Evolutionary conservation across 2,888 invertebrate species (phyloP).

Genomic region (Pollenia griseotomentosa): DNA sequence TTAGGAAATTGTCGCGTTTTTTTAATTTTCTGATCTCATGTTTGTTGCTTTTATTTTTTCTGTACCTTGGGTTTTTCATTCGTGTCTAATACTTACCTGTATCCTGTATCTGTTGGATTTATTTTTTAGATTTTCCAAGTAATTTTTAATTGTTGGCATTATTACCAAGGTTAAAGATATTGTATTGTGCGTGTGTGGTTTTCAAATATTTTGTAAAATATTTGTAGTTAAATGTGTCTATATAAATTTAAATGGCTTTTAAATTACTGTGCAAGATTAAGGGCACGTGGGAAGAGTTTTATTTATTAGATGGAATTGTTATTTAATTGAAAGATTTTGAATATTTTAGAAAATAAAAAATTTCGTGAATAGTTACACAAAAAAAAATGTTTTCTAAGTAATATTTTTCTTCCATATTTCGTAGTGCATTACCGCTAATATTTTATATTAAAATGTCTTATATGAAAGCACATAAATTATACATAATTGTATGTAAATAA

Average conservation of each 20-base stretch:
- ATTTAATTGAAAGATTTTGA: no score
- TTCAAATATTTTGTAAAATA: not conserved
- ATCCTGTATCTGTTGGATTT: slow-evolving; percentile 16
- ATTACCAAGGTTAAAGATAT: slow-evolving; percentile 38
- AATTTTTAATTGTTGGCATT: not conserved
- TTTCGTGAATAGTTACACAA: no score
- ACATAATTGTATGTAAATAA: no score
- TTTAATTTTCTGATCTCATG: not conserved
- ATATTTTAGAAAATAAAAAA: no score
- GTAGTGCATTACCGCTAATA: no score
- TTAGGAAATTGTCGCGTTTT: slow-evolving; percentile 17
- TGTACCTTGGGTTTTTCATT: not conserved
- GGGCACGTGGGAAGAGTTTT: not conserved
- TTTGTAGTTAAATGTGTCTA: not conserved
- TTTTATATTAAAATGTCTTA: no score
- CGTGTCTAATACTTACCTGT: not conserved
- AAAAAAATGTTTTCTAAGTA: no score
- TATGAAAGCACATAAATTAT: no score
- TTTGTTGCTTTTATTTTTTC: not conserved
- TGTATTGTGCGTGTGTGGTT: not conserved
- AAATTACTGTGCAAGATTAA: not conserved
- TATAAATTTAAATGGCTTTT: slow-evolving; percentile 2
- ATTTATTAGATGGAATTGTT: not conserved
- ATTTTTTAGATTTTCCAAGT: not conserved
- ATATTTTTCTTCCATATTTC: no score